Evolutionary conservation across 1,140 invertebrate genomes (phyloP), one percentile per base, ranked within the genome.

Genomic region (Rhopalosiphum padi): DNA sequence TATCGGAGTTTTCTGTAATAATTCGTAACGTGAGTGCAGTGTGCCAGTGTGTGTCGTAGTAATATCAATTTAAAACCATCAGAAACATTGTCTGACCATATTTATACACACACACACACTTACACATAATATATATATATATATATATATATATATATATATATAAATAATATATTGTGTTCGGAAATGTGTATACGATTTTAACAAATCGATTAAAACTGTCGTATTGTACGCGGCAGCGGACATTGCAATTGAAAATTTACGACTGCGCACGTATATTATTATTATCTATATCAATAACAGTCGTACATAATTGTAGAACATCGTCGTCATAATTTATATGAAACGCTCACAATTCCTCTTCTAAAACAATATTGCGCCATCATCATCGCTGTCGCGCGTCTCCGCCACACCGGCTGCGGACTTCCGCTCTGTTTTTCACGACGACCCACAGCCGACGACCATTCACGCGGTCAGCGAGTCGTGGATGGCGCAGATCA

Each of bases 21-120:
- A n/a, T 68, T 68, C 30, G 60, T 68, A n/a, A 77, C 5, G n/a
- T n/a, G 60, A n/a, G n/a, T 77, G 15, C n/a, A n/a, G 30, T n/a
- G 60, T n/a, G 60, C 3, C 30, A n/a, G 30, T n/a, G 60, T 77
- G 60, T 77, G 60, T 77, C 60, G n/a, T 77, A 35, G 60, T n/a
- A 77, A 77, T 77, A 77, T 77, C 60, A 77, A 77, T 77, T 77
- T n/a, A 77, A 77, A 77, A 77, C 30, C n/a, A 77, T 77, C 60
- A 77, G n/a, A 68, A 68, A 68, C 30, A 68, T 68, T 68, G 60
- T 15, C 11, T 30, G 4, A 30, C n/a, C 60, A n/a, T 21, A 68
- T 68, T n/a, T 68, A n/a, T 3, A 68, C 53, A 23, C 53, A 55
- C 51, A 23, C 23, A 30, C 55, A 60, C 22, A 53, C 53, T 22